Evolutionary conservation across 2,113 vertebrate species (phyloP).

Genomic region (Sylvilagus bachmani): DNA sequence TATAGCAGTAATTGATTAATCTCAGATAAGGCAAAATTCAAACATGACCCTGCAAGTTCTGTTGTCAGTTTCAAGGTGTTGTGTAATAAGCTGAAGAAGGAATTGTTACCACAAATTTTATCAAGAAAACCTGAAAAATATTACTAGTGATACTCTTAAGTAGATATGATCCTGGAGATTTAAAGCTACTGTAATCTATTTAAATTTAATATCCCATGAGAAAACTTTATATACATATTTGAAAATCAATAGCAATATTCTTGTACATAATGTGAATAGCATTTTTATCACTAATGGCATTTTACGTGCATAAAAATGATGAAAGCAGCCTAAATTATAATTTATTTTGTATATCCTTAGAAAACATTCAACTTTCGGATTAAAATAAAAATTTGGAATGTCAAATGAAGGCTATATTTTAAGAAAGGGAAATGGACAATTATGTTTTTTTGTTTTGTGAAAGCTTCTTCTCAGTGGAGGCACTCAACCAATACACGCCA

Average conservation of each 20-base stretch:
- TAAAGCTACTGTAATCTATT: neutral
- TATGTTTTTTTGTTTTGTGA: neutral
- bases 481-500: neutral
- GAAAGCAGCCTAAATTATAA: neutral
- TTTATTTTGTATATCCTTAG: neutral
- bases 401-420: neutral
- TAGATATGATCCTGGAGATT: neutral
- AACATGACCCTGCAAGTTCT: neutral
- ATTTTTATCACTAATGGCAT: neutral
- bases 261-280: neutral
- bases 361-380: slow-evolving; percentile 1
- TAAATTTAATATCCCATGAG: slow-evolving; percentile 23
- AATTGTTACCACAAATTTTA: neutral
- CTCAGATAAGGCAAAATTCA: slow-evolving; percentile 19
- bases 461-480: neutral
- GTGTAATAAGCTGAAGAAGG: neutral
- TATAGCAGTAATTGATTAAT: neutral
- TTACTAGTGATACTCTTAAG: neutral
- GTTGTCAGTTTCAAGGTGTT: neutral
- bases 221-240: neutral
- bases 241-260: slow-evolving; percentile 33
- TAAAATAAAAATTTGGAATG: slow-evolving; percentile 43
- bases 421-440: neutral
- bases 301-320: neutral
- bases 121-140: neutral